phyloP scores from a whole-genome alignment of 2,113 vertebrate species.

The Proteles cristata region DNA sequence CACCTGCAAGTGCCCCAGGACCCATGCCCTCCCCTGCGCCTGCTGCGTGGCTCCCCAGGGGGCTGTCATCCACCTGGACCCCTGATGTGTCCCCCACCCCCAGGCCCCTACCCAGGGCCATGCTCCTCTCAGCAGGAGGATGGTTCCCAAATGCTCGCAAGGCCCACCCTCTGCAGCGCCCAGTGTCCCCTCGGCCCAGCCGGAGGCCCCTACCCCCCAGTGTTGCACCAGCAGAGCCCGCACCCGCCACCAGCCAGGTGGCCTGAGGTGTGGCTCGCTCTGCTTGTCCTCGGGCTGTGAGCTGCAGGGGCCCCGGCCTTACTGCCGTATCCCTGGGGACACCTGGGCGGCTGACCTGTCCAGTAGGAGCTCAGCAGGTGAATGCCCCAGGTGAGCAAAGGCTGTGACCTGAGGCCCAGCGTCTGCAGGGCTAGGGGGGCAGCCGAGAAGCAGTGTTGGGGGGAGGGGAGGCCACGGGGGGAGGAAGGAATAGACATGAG shows the following conservation, averaged over 20 bases:
- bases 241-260: background rate
- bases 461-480: background rate
- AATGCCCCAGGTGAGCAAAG: background rate
- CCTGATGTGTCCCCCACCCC: background rate
- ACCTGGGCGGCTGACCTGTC: background rate
- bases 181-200: background rate
- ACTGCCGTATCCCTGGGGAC: background rate
- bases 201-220: background rate
- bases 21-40: background rate
- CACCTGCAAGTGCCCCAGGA: background rate
- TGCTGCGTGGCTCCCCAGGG: background rate
- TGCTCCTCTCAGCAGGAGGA: background rate
- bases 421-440: background rate
- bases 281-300: background rate
- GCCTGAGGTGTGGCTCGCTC: background rate
- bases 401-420: background rate
- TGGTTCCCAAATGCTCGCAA: background rate
- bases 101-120: background rate
- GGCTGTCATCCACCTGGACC: background rate
- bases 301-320: too few relatives aligned
- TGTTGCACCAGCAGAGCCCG: background rate
- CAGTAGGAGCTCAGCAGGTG: accelerated
- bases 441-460: background rate
- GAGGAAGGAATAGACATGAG: background rate
- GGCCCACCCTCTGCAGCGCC: background rate